Evolutionary conservation across 2,888 invertebrate species (phyloP), one percentile per base, ranked within the genome.

Genomic region (Amphipyra tragopoginis): DNA sequence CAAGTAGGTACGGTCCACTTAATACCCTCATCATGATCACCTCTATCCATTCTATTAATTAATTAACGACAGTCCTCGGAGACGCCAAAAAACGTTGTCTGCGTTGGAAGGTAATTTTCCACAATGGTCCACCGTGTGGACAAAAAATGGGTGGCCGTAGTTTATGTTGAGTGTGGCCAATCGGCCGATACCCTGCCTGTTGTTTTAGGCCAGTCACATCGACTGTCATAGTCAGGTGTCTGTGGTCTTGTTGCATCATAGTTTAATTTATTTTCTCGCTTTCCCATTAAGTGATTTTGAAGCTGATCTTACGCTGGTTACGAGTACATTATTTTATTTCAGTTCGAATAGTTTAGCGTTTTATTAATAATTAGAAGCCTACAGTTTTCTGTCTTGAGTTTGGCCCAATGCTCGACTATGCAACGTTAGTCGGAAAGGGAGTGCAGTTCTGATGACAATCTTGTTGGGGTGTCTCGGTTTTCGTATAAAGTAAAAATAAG

Each of bases 141-240:
- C 61, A 79, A 78, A 77, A 77, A 78, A 73, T 64, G 47, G 57
- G 55, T 59, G 42, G 39, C 52, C 13, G 15, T 54, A n/a, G 36
- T 61, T 63, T 71, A 65, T 68, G 66, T 69, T 63, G 13, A 63
- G 56, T 75, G 80, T 73, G 72, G 43, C 78, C 34, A 84, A 86
- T 85, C 82, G 85, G 83, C 0, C 83, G 60, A 57, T 64, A 66
- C 21, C 57, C 45, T 6, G 13, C 6, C 69, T 21, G 65, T 85
- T 86, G 84, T 86, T 76, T 82, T 78, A 82, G 82, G 81, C 62
- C 84, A 83, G 64, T 85, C 76, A 81, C 83, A 74, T 77, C 57
- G 57, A 33, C 15, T 48, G 47, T 26, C 45, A 29, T 10, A 21
- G 21, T 3, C 44, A 38, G 56, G 13, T 47, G 47, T 43, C 65